Conservation (phyloP, 2,888 invertebrate genomes). For the Chelonus formosanus region DNA sequence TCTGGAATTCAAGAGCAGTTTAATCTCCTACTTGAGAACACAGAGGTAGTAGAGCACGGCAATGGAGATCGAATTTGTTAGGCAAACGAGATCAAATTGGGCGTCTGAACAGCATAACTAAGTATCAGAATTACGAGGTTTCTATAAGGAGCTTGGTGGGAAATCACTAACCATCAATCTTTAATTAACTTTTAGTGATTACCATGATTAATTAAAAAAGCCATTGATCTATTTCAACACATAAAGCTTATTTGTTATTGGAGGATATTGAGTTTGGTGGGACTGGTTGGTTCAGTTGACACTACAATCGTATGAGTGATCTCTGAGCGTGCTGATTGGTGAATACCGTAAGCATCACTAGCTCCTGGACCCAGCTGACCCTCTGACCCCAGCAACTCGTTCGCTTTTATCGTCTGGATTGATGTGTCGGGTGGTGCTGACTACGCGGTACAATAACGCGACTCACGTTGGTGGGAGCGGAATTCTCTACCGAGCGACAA, state of each 20-base stretch:
- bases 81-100: constrained; percentile 52
- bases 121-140: constrained; percentile 39
- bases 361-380: constrained; percentile 62
- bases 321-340: constrained; percentile 16
- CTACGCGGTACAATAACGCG: constrained; percentile 36
- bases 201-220: no score
- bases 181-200: not conserved
- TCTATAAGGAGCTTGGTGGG: no score
- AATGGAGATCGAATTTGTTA: constrained; percentile 42
- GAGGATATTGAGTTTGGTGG: no score
- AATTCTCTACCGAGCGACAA: constrained; percentile 66
- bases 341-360: constrained; percentile 44
- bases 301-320: constrained; percentile 3
- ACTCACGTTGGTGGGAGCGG: constrained; percentile 58
- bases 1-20: no score
- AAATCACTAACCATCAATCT: no score
- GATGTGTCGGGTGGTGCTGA: constrained; percentile 47
- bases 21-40: not conserved
- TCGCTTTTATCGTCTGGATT: constrained; percentile 62
- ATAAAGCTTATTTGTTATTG: no score
- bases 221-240: no score
- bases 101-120: constrained; percentile 19
- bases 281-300: not conserved
- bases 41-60: not conserved
- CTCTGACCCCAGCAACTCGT: constrained; percentile 60